Percentiles rank a stretch among this genome's conserved stretches.
phyloP scores from a whole-genome alignment of 2,888 invertebrate genomes.

The Calliscelio sp. region DNA sequence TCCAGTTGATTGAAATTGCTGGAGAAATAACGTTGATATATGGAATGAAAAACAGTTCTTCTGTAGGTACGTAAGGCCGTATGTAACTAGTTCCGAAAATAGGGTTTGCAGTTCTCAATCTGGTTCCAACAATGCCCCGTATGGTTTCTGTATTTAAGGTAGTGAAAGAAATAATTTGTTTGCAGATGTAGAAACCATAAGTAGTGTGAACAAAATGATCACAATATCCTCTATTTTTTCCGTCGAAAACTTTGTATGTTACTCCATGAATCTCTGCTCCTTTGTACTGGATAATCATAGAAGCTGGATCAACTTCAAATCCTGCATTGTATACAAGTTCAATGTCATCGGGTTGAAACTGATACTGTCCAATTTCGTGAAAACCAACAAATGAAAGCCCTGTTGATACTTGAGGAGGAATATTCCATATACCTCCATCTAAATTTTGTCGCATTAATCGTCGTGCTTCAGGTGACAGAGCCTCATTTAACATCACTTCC shows the following conservation, averaged over 20 bases:
- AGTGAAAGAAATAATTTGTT: not conserved
- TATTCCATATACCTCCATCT: not conserved
- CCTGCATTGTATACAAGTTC: not conserved
- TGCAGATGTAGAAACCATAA: slow-evolving; percentile 11
- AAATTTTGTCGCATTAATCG: not conserved
- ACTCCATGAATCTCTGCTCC: slow-evolving; percentile 16
- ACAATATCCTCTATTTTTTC: not conserved
- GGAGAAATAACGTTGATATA: slow-evolving; percentile 10
- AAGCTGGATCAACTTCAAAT: slow-evolving; percentile 5
- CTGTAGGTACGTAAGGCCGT: not conserved
- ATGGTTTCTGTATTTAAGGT: not conserved
- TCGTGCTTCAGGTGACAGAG: not conserved
- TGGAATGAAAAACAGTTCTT: not conserved
- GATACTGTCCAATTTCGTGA: not conserved
- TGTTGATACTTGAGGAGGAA: slow-evolving; percentile 5
- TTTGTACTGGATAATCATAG: not conserved
- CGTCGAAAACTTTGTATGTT: not conserved
- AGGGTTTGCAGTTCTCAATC: not conserved
- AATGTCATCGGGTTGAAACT: slow-evolving; percentile 1
- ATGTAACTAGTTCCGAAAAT: slow-evolving; percentile 14
- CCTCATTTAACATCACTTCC: not conserved
- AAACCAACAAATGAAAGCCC: slow-evolving; percentile 16
- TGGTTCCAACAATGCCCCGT: slow-evolving; percentile 3
- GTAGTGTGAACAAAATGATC: slow-evolving; percentile 16
- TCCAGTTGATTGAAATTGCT: slow-evolving; percentile 1